These are phyloP conservation scores for Noctilio leporinus DNA, from an alignment of 2,113 vertebrate species.

Conservation along the genomic window DNA sequence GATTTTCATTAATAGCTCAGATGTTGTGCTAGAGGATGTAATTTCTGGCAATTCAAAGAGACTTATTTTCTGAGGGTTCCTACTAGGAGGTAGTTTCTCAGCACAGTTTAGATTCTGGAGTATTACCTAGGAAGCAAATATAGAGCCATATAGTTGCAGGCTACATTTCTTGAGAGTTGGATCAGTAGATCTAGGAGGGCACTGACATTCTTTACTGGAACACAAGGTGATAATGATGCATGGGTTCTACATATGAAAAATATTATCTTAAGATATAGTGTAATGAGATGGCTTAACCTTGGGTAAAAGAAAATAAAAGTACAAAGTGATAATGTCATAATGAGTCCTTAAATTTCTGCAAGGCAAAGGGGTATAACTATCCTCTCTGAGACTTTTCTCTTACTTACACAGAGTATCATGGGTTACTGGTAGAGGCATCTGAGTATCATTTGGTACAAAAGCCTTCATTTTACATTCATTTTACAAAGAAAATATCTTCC, in stretches of 20 bases:
- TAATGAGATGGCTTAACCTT: background rate
- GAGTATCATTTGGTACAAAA: background rate
- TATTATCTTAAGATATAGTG: background rate
- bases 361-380: background rate
- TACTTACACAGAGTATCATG: background rate
- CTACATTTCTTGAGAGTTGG: background rate
- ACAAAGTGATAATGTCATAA: background rate
- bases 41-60: background rate
- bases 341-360: background rate
- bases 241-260: background rate
- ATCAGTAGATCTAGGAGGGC: background rate
- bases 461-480: background rate
- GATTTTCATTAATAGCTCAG: background rate
- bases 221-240: background rate
- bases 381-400: background rate
- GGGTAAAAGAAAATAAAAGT: background rate
- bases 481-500: background rate
- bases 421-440: background rate
- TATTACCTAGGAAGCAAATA: background rate
- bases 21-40: background rate
- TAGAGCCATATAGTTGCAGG: background rate
- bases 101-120: background rate
- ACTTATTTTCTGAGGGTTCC: background rate
- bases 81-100: background rate
- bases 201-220: background rate